Evolutionary conservation across 2,888 invertebrate genomes (phyloP), one percentile per base, ranked within the genome.

Genomic region (Ectobius pallidus): DNA sequence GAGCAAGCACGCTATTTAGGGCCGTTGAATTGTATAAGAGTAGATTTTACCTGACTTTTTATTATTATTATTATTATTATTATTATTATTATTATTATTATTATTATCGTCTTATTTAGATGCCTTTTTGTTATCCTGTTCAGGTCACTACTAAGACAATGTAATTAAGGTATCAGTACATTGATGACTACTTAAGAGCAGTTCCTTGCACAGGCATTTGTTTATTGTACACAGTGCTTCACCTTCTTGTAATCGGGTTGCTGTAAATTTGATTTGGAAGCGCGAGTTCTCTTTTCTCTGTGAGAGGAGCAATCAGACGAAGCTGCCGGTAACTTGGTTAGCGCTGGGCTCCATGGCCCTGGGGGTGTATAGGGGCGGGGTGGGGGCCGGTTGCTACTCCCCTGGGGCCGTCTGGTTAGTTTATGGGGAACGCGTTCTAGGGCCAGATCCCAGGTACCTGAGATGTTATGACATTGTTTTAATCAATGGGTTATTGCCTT

Each of bases 281-380:
- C 42, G 70, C 22, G 42, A 63, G 22, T 63, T 22, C 32, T 42
- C 25, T 42, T 42, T 30, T 30, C 67, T 52, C 67, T 16, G 7
- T 73, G 42, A 44, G 58, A 32, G 71, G 68, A 73, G 70, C 73
- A 73, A 73, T 73, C 73, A 73, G 68, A 46, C 20, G 58, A 68
- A 71, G 68, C 55, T 58, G 65, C 58, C 32, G 46, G 71, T 73
- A 73, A 73, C 73, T 71, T 61, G 73, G 73, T 73, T 73, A 73
- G 67, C 61, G 63, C n/a, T n/a, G 52, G 63, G 30, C 52, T 49
- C 18, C 49, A 68, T 25, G 52, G 52, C 52, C 52, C 14, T 52
- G 25, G 52, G 49, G 7, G 49, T 34, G 20, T 18, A 39, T 16
- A 34, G 20, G 55, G 16, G 25, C 18, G 34, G 34, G 39, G 20